Conservation (phyloP, 2,113 vertebrate genomes). For the Cacatua alba region DNA sequence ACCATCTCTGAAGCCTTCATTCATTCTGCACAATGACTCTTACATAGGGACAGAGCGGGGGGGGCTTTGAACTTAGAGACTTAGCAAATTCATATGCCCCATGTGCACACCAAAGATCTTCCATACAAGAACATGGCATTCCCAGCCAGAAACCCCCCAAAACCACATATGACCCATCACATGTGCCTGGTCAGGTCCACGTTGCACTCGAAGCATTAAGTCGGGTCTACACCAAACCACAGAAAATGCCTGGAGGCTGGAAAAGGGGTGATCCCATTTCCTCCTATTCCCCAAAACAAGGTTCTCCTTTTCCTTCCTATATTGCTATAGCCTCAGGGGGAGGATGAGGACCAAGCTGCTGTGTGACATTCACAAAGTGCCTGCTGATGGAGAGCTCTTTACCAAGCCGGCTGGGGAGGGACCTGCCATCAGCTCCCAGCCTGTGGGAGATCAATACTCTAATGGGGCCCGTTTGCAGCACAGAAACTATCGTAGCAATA, state of each 20-base stretch:
- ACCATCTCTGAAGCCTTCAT: background rate
- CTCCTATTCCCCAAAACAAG: rapidly evolving
- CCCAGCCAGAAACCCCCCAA: background rate
- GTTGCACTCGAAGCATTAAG: background rate
- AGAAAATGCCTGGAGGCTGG: rapidly evolving
- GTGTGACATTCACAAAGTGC: background rate
- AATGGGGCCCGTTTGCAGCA: constrained; percentile 51
- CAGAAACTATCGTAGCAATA: background rate
- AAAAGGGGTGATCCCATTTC: background rate
- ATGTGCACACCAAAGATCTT: background rate
- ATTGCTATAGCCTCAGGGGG: background rate
- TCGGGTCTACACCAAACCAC: background rate
- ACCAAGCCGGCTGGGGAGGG: constrained; percentile 6
- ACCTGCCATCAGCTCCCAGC: background rate
- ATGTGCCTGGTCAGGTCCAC: rapidly evolving
- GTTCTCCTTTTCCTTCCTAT: background rate
- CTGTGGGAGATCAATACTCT: constrained; percentile 2
- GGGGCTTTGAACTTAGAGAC: background rate
- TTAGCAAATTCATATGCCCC: background rate
- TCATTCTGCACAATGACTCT: rapidly evolving
- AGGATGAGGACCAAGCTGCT: background rate
- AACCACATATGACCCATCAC: background rate
- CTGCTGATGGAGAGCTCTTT: constrained; percentile 44
- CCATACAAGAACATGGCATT: background rate
- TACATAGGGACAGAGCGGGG: background rate